Conservation (phyloP, 2,113 vertebrate genomes). For the Mionectes macconnelli region DNA sequence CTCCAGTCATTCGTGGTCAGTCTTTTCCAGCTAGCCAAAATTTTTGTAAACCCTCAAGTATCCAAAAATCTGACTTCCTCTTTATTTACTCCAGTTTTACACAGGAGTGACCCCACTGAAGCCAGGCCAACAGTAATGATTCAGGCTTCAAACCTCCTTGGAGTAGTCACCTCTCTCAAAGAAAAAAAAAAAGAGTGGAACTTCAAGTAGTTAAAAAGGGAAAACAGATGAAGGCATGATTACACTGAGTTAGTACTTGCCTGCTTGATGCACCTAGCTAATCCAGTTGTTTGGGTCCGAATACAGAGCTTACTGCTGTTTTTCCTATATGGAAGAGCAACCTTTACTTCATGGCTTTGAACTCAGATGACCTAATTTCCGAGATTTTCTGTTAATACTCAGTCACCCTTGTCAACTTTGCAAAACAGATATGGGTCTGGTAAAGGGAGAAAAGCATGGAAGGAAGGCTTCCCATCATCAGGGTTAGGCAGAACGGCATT, state of each 20-base stretch:
- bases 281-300: background rate
- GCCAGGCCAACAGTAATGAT: background rate
- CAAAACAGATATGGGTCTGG: background rate
- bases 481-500: background rate
- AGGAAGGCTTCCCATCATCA: background rate
- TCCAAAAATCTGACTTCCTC: background rate
- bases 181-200: background rate
- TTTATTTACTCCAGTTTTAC: background rate
- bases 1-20: background rate
- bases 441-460: background rate
- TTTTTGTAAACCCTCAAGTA: background rate
- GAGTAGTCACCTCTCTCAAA: background rate
- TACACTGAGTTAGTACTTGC: background rate
- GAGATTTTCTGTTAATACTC: background rate
- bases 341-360: background rate
- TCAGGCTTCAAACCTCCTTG: background rate
- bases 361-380: background rate
- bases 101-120: background rate
- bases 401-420: background rate
- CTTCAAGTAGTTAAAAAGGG: background rate
- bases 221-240: background rate
- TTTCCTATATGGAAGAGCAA: background rate
- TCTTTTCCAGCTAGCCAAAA: background rate
- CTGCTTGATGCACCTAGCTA: background rate
- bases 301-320: background rate